These are phyloP conservation scores for Drosophila murphyi DNA, from an alignment of 1,140 invertebrate species.

Conservation along the genomic window DNA sequence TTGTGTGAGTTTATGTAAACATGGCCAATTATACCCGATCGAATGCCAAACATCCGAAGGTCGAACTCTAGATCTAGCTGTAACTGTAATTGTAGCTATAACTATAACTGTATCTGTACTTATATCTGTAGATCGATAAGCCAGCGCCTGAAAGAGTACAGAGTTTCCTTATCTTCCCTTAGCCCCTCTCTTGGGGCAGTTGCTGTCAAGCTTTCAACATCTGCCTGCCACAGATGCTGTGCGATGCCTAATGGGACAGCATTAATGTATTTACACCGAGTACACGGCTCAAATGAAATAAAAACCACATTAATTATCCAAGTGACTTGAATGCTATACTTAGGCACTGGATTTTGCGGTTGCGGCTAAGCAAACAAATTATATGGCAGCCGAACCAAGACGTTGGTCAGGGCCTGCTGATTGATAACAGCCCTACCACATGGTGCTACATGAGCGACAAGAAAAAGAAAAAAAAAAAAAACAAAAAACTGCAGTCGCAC, in stretches of 20 bases:
- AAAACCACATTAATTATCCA: constrained; percentile 14
- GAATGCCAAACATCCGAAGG: constrained; percentile 28
- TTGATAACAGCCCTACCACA: constrained; percentile 39
- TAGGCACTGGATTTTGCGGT: constrained; percentile 44
- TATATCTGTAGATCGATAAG: constrained; percentile 23
- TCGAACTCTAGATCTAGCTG: constrained; percentile 1
- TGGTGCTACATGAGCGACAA: constrained; percentile 32
- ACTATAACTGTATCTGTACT: constrained; percentile 5
- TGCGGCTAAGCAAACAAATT: constrained; percentile 1
- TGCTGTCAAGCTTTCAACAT: constrained; percentile 17
- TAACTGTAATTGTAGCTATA: constrained; percentile 3
- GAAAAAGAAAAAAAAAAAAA: constrained; percentile 3
- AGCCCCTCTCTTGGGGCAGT: background rate
- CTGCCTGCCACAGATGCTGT: constrained; percentile 31
- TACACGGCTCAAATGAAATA: constrained; percentile 5
- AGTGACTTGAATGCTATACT: constrained; percentile 28
- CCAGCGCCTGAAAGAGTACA: background rate
- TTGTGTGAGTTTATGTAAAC: constrained; percentile 49
- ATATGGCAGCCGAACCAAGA: background rate
- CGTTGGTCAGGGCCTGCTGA: constrained; percentile 14
- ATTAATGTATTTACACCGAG: background rate
- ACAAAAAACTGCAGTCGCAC: background rate
- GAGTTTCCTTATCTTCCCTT: background rate
- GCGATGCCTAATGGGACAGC: constrained; percentile 21
- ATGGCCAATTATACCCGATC: constrained; percentile 20